Evolutionary conservation across 2,797 vertebrate species (phyloP).

Genomic region (Lagorchestes hirsutus): DNA sequence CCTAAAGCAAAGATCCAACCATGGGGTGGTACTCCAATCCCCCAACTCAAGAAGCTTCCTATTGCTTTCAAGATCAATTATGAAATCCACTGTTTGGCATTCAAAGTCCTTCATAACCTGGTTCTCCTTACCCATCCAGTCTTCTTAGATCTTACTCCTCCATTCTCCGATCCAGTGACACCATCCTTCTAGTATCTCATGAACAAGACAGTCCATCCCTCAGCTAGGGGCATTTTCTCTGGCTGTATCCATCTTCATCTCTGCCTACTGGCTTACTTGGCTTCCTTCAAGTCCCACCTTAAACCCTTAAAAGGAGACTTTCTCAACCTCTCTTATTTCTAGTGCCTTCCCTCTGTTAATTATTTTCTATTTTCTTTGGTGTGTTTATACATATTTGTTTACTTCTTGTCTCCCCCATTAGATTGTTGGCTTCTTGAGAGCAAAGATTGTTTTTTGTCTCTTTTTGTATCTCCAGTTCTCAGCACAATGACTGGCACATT

Average conservation of each 20-base stretch:
- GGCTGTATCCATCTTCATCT: background rate
- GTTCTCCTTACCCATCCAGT: background rate
- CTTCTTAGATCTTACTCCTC: background rate
- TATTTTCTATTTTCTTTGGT: background rate
- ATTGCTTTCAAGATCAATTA: background rate
- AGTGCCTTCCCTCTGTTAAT: background rate
- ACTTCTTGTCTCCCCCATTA: too few relatives aligned
- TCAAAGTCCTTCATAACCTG: background rate
- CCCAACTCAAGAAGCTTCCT: background rate
- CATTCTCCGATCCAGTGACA: background rate
- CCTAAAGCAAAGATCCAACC: background rate
- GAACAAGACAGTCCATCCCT: background rate
- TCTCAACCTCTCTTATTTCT: background rate
- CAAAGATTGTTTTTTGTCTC: too few relatives aligned
- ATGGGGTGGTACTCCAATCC: background rate
- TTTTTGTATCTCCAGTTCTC: too few relatives aligned
- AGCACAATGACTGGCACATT: too few relatives aligned
- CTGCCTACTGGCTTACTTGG: background rate
- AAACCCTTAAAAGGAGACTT: background rate
- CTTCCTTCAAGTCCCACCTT: background rate
- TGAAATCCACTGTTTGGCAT: background rate
- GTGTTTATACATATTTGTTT: background rate
- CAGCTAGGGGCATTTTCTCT: background rate
- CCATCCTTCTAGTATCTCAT: background rate
- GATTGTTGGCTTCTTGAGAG: too few relatives aligned